These are phyloP conservation scores for Hartigia nigra DNA, from an alignment of 2,888 invertebrate genomes.

Conservation along the genomic window DNA sequence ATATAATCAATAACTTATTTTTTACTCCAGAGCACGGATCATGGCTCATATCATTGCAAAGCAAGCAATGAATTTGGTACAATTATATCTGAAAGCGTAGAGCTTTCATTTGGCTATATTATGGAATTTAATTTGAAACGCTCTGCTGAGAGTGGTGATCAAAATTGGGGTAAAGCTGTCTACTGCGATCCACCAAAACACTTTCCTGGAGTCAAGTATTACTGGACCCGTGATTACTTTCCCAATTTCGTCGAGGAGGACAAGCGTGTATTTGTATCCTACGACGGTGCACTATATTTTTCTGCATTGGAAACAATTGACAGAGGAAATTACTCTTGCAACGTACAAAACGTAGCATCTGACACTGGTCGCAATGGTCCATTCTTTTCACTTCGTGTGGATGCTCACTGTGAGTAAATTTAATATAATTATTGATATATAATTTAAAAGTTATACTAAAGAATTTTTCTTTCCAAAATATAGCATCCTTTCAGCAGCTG, in stretches of 20 bases:
- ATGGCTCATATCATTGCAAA: constrained; percentile 91
- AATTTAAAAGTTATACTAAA: not conserved
- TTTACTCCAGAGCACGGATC: constrained; percentile 73
- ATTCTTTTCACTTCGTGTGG: constrained; percentile 83
- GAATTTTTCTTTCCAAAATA: constrained; percentile 25
- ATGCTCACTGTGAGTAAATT: constrained; percentile 78
- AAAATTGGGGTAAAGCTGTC: constrained; percentile 94
- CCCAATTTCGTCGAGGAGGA: constrained; percentile 95
- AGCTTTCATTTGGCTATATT: constrained; percentile 88
- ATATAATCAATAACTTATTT: constrained; percentile 4
- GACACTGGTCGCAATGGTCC: constrained; percentile 92
- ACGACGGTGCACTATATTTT: constrained; percentile 94
- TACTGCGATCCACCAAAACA: constrained; percentile 94
- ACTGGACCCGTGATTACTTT: constrained; percentile 91
- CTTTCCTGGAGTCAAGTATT: constrained; percentile 88
- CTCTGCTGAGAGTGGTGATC: constrained; percentile 84
- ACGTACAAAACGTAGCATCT: constrained; percentile 88
- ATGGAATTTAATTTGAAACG: constrained; percentile 91
- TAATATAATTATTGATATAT: no score
- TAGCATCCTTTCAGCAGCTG: constrained; percentile 88
- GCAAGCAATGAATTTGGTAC: constrained; percentile 91
- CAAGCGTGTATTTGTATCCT: constrained; percentile 90
- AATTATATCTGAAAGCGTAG: constrained; percentile 88
- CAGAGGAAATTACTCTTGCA: constrained; percentile 90
- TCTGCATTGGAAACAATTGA: constrained; percentile 93